These are phyloP conservation scores for Odontocolon sp. DNA, from an alignment of 2,888 invertebrate genomes.

Conservation along the genomic window DNA sequence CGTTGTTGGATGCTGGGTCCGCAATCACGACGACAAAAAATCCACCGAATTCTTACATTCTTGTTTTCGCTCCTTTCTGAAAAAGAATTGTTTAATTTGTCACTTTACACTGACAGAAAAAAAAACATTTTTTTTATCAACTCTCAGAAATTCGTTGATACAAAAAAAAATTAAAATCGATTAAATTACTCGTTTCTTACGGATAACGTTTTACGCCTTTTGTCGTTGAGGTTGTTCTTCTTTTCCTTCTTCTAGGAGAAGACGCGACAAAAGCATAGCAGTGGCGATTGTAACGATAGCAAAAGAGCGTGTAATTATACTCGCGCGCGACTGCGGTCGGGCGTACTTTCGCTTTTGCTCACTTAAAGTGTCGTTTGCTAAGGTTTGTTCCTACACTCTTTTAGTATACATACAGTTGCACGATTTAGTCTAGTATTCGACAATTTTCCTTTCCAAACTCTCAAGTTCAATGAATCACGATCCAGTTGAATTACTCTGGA, in stretches of 20 bases:
- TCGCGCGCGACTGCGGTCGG: conserved; percentile 28
- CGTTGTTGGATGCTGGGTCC: too few relatives aligned
- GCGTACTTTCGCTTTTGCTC: conserved; percentile 64
- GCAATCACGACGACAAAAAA: too few relatives aligned
- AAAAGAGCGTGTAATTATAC: conserved; percentile 58
- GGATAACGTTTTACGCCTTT: too few relatives aligned
- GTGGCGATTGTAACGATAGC: conserved; percentile 34
- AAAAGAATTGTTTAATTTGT: too few relatives aligned
- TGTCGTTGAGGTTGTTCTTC: not conserved
- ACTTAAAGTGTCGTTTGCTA: conserved; percentile 51
- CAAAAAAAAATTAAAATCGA: not conserved
- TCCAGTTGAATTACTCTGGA: too few relatives aligned
- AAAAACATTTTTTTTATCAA: too few relatives aligned
- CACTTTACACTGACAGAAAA: too few relatives aligned
- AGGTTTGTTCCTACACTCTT: conserved; percentile 6
- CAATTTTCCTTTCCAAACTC: not conserved
- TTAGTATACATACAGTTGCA: not conserved
- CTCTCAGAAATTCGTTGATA: not conserved
- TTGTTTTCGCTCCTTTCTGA: too few relatives aligned
- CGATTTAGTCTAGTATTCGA: not conserved
- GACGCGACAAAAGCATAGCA: conserved; percentile 18
- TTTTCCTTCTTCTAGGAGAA: not conserved
- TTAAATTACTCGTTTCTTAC: too few relatives aligned
- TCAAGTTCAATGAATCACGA: not conserved
- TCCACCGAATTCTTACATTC: too few relatives aligned